Evolutionary conservation across 2,888 invertebrate species (phyloP).

Genomic region (Cheilosia vernalis): DNA sequence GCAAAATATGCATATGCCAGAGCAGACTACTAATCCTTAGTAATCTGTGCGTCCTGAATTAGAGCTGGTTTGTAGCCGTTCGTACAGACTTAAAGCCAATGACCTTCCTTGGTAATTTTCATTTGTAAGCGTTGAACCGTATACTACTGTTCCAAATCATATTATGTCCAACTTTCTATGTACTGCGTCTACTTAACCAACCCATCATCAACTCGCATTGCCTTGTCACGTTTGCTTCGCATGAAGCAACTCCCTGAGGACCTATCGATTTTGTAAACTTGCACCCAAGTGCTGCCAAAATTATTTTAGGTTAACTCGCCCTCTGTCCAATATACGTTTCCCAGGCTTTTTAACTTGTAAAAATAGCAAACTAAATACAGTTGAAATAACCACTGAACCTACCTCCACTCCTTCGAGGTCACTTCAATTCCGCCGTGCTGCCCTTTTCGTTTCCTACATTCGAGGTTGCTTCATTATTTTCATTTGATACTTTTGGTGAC

Average conservation of each 20-base stretch:
- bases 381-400: constrained; percentile 57
- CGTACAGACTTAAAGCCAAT: no score
- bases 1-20: no score
- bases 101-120: no score
- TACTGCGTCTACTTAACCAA: neutral
- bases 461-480: constrained; percentile 49
- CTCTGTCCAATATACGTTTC: neutral
- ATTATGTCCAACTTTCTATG: no score
- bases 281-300: constrained; percentile 62
- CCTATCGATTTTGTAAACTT: constrained; percentile 69
- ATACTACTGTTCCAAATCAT: no score
- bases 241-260: constrained; percentile 42
- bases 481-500: constrained; percentile 16
- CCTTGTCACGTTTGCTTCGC: constrained; percentile 4
- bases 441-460: constrained; percentile 29
- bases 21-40: no score
- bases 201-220: constrained; percentile 9
- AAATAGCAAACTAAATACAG: constrained; percentile 40
- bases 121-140: no score
- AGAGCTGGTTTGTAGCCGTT: no score
- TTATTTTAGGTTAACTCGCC: constrained; percentile 65
- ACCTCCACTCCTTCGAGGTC: constrained; percentile 69
- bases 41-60: no score
- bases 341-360: neutral
- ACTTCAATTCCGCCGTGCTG: constrained; percentile 40